Percentiles rank a stretch among this genome's conserved stretches.
Evolutionary conservation across 2,888 invertebrate genomes (phyloP).

Genomic region (Tenthredo scrophulariae): DNA sequence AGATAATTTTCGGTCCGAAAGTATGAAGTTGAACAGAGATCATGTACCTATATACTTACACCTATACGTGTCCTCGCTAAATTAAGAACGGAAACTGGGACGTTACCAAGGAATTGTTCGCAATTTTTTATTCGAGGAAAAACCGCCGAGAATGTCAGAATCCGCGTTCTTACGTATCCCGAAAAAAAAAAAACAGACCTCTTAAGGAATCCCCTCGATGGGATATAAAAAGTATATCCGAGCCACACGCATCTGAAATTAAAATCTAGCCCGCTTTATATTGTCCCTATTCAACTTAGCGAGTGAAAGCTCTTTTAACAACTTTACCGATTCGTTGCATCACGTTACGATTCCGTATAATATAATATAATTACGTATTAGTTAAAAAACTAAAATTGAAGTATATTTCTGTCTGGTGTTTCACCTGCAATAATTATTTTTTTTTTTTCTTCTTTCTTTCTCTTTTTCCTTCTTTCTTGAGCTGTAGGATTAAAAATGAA

Average conservation of each 20-base stretch:
- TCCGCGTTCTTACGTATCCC: background rate
- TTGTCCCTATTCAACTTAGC: background rate
- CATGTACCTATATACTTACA: too few relatives aligned
- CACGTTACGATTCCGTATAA: background rate
- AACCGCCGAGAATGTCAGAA: background rate
- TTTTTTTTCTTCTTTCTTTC: background rate
- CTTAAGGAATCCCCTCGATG: background rate
- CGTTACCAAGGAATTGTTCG: background rate
- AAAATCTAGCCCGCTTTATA: conserved; percentile 35
- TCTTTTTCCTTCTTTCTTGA: background rate
- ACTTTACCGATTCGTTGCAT: background rate
- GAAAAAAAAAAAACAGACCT: conserved; percentile 4
- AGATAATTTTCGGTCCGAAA: background rate
- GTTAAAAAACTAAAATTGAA: background rate
- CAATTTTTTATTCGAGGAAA: background rate
- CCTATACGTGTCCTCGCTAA: background rate
- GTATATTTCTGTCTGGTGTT: background rate
- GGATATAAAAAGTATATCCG: background rate
- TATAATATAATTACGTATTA: background rate
- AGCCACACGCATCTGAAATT: conserved; percentile 16
- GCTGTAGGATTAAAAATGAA: background rate
- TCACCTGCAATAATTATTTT: background rate
- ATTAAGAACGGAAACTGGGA: background rate
- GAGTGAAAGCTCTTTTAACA: background rate
- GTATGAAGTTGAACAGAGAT: background rate